Conservation (phyloP, 2,888 invertebrate genomes). For the Strigamia crassipes region DNA sequence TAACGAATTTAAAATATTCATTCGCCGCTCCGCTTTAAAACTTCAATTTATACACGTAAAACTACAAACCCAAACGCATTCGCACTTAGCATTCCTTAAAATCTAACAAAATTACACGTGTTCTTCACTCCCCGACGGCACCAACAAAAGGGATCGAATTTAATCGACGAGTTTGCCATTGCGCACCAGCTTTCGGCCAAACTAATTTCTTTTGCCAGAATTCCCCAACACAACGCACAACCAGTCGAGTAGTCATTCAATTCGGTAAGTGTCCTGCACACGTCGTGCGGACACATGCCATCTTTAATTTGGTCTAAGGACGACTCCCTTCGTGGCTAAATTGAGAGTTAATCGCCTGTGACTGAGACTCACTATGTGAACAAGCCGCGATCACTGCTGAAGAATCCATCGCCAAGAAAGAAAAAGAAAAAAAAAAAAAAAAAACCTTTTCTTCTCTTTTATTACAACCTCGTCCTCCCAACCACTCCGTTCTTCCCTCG, state of each 20-base stretch:
- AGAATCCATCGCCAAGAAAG: background rate
- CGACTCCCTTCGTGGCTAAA: slow-evolving; percentile 10
- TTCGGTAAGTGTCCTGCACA: background rate
- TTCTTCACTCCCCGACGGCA: too few species aligned
- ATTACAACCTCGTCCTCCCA: slow-evolving; percentile 17
- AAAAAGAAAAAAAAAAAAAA: too few species aligned
- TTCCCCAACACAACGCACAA: background rate
- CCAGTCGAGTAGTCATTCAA: background rate
- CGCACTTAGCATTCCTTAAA: too few species aligned
- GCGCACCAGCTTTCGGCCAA: too few species aligned
- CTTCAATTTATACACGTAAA: too few species aligned
- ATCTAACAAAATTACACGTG: too few species aligned
- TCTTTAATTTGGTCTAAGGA: slow-evolving; percentile 22
- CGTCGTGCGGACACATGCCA: slow-evolving; percentile 21
- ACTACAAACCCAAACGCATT: too few species aligned
- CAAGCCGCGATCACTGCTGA: slow-evolving; percentile 17
- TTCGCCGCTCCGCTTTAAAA: too few species aligned
- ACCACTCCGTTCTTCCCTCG: slow-evolving; percentile 5
- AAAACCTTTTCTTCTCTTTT: slow-evolving; percentile 1
- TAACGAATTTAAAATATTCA: too few species aligned
- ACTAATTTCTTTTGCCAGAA: background rate
- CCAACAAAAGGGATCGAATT: too few species aligned
- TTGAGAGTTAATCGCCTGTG: slow-evolving; percentile 30
- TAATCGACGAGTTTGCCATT: too few species aligned
- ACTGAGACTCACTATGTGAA: slow-evolving; percentile 9